phyloP scores from a whole-genome alignment of 2,888 invertebrate species.

The Tortricodes alternella region DNA sequence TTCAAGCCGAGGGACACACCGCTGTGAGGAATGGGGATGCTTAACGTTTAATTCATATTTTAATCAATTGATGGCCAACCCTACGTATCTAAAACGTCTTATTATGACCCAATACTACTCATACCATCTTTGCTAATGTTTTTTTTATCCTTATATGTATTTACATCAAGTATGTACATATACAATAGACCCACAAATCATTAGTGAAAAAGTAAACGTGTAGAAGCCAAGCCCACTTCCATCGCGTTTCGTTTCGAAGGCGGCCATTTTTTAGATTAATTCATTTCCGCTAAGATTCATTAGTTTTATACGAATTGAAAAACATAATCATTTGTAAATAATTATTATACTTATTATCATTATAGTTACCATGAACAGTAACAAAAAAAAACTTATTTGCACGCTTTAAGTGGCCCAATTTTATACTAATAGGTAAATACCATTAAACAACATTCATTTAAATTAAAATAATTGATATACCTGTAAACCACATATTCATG shows the following conservation, averaged over 20 bases:
- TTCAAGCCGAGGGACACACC: background rate
- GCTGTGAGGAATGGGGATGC: background rate
- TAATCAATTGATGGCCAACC: too few relatives aligned
- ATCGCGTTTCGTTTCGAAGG: background rate
- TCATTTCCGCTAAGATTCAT: conserved; percentile 8
- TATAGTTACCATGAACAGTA: too few relatives aligned
- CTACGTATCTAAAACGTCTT: too few relatives aligned
- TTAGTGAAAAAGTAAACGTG: background rate
- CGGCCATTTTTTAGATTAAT: conserved; percentile 7
- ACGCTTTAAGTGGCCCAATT: too few relatives aligned
- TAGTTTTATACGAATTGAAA: background rate
- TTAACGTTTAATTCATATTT: background rate
- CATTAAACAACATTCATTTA: background rate
- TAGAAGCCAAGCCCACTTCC: background rate
- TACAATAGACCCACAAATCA: background rate
- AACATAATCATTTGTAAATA: too few relatives aligned
- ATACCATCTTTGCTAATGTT: too few relatives aligned
- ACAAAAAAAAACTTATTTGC: too few relatives aligned
- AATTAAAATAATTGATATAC: background rate
- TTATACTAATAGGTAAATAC: too few relatives aligned
- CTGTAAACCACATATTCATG: background rate
- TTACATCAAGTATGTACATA: too few relatives aligned
- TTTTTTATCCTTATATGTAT: too few relatives aligned
- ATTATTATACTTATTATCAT: too few relatives aligned
- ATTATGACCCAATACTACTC: too few relatives aligned